Evolutionary conservation across 2,113 vertebrate species (phyloP), one percentile per base, ranked within the genome.

Genomic region (Bettongia penicillata): DNA sequence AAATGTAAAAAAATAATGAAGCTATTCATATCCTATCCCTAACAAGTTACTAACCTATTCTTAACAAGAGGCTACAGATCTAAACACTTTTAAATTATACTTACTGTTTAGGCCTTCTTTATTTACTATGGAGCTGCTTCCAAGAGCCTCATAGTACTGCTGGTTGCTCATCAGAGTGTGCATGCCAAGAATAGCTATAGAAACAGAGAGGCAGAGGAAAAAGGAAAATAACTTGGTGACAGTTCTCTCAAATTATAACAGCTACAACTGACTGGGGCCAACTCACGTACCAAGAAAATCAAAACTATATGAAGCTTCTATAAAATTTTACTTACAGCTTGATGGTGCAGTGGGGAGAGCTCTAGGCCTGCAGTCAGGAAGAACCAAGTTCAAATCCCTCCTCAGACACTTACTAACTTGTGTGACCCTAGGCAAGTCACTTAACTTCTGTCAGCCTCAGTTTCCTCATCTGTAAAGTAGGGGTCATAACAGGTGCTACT

Each of bases 151-250:
- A 23, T 99, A 99, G 98, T 99, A 99, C 98, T 99, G 99, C 98
- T 99, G 99, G 98, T 99, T 99, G 97, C 99, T 99, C 99, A 99
- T 99, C 97, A 99, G 98, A 3, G 99, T 99, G 98, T 99, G 99
- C 99, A 99, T 99, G 31, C 99, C 99, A 98, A 99, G 99, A 98
- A 99, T 99, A 93, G 99, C 99, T 99, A 97, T 1, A 94, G 84
- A 51, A 84, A 49, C 95, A 52, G 53, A 90, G 8, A 96, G 93
- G 93, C 31, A 91, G 94, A 96, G 90, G 37, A 91, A 57, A 93
- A 55, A 93, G 61, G 94, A 95, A 94, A 94, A 77, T 77, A n/a
- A 77, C 6, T 43, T n/a, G 22, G 12, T 68, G 61, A 37, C 3
- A 16, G 31, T 37, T 68, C 61, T 68, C 3, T 68, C 31, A 37